Conservation (phyloP, 30 jellyfish, hydroid and myxozoan genomes). For the Aurelia sp. region DNA sequence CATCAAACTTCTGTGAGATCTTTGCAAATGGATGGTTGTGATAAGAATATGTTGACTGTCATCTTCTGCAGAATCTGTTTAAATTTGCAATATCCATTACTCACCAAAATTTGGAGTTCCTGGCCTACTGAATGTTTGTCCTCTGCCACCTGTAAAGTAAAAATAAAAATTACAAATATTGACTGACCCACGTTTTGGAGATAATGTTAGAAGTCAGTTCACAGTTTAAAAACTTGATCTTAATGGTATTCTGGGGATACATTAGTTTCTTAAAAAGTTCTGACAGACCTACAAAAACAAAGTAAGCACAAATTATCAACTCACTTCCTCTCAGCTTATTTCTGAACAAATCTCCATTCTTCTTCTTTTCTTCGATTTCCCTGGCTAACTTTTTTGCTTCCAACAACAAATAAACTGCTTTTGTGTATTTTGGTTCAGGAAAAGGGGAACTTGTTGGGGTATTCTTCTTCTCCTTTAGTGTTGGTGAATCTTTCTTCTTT, state of each 20-base stretch:
- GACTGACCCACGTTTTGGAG: no score
- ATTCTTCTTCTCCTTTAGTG: constrained; percentile 2
- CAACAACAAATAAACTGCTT: constrained; percentile 77
- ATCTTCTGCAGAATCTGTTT: not conserved
- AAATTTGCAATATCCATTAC: not conserved
- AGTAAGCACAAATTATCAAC: not conserved
- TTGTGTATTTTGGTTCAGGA: constrained; percentile 86
- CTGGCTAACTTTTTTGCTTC: constrained; percentile 93
- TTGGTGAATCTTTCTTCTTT: constrained; percentile 13
- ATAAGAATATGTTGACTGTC: no score
- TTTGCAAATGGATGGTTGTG: no score
- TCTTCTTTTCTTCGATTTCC: constrained; percentile 85
- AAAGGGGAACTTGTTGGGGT: constrained; percentile 31
- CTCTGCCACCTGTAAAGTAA: constrained; percentile 52
- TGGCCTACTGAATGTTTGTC: constrained; percentile 50
- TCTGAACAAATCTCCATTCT: constrained; percentile 73
- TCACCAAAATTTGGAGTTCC: constrained; percentile 66
- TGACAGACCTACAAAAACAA: no score
- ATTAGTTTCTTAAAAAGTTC: no score
- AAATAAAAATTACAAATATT: no score
- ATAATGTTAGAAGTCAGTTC: no score
- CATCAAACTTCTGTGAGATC: no score
- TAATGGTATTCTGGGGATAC: no score
- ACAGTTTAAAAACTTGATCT: no score
- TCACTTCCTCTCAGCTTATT: constrained; percentile 54